These are phyloP conservation scores for Manis pentadactyla DNA, from an alignment of 2,797 vertebrate species.

Conservation along the genomic window DNA sequence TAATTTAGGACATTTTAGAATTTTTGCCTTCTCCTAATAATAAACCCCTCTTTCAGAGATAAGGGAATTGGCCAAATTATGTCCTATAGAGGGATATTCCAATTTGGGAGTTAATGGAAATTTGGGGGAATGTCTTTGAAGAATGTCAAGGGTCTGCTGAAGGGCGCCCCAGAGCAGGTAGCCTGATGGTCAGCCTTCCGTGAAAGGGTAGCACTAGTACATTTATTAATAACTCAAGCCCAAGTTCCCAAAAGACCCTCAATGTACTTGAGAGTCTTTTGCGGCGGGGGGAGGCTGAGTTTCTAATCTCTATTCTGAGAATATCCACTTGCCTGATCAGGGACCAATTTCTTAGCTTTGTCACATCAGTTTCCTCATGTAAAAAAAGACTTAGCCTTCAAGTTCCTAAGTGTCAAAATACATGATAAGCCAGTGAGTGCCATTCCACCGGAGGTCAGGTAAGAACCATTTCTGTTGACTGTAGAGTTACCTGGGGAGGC, in stretches of 20 bases:
- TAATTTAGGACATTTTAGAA: too few relatives aligned
- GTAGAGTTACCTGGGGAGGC: constrained; percentile 3
- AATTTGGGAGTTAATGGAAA: neutral
- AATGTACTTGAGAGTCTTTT: neutral
- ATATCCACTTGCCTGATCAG: neutral
- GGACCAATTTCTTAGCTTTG: neutral
- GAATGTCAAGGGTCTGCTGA: neutral
- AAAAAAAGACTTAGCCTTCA: neutral
- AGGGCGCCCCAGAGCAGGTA: neutral
- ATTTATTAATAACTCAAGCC: neutral
- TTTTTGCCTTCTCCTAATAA: too few relatives aligned
- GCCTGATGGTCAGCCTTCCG: neutral
- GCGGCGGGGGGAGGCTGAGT: neutral
- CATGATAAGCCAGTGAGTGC: neutral
- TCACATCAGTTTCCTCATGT: neutral
- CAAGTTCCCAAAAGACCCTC: neutral
- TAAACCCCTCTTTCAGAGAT: neutral
- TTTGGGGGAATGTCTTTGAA: neutral
- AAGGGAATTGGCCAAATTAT: neutral
- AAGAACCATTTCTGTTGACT: neutral
- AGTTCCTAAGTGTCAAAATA: neutral
- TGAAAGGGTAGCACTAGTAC: neutral
- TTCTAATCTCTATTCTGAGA: neutral
- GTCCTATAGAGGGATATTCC: neutral
- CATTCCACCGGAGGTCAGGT: neutral